These are phyloP conservation scores for Zophobas atratus DNA, from an alignment of 1,140 invertebrate genomes.

Conservation along the genomic window DNA sequence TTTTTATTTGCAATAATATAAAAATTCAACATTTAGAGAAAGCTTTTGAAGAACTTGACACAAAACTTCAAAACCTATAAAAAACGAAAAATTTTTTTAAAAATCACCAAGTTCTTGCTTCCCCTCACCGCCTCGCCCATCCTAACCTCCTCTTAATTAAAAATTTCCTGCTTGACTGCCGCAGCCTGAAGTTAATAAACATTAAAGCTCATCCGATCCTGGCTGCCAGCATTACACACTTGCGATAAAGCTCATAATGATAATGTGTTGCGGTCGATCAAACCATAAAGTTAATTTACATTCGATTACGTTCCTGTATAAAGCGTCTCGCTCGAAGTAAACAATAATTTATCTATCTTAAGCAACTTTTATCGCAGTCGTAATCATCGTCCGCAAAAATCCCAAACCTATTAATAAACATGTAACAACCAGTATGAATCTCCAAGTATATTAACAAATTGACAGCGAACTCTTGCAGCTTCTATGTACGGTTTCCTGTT, in stretches of 20 bases:
- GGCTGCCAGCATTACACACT: conserved; percentile 30
- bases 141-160: too few species aligned
- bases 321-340: conserved; percentile 33
- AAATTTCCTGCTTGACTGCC: too few species aligned
- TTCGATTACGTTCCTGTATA: conserved; percentile 38
- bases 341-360: conserved; percentile 39
- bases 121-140: too few species aligned
- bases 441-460: conserved; percentile 54
- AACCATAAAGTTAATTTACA: conserved; percentile 43
- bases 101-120: too few species aligned
- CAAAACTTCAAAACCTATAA: too few species aligned
- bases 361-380: conserved; percentile 18
- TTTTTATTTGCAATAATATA: too few species aligned
- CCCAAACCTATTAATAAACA: conserved; percentile 52
- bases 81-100: too few species aligned
- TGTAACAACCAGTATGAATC: conserved; percentile 51
- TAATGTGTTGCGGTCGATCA: conserved; percentile 33
- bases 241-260: conserved; percentile 35
- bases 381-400: conserved; percentile 34
- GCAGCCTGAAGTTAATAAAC: neutral
- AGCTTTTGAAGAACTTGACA: too few species aligned
- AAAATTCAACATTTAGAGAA: too few species aligned
- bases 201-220: neutral
- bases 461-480: conserved; percentile 51
- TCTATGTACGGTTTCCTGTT: conserved; percentile 51